phyloP scores from a whole-genome alignment of 2,113 vertebrate species.

The Boulengeromyrus knoepffleri region DNA sequence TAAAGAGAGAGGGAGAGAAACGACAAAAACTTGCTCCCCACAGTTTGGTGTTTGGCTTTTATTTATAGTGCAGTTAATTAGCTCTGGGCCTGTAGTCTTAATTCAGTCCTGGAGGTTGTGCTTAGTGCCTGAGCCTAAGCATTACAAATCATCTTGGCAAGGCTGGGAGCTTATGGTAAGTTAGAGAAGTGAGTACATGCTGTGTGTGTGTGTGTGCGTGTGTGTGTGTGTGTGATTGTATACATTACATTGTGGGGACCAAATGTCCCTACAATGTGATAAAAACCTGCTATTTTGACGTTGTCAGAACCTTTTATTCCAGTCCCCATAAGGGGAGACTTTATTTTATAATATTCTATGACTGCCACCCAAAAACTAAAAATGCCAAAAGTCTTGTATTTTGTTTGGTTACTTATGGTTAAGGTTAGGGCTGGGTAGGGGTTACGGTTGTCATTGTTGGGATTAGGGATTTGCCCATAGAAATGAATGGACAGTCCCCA shows the following conservation, averaged over 20 bases:
- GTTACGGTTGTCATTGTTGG: not conserved
- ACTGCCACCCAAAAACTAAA: not conserved
- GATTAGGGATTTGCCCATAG: not conserved
- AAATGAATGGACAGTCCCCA: not conserved
- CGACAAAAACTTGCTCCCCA: not conserved
- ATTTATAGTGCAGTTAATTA: conserved; percentile 35
- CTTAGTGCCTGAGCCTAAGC: not conserved
- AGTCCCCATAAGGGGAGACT: too few species aligned
- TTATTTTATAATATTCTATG: not conserved
- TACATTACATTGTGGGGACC: not conserved
- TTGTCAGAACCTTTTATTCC: too few species aligned
- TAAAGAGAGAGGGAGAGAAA: not conserved
- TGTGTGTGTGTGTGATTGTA: not conserved
- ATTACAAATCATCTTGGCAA: not conserved
- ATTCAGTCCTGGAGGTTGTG: conserved; percentile 3
- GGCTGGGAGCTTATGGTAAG: not conserved
- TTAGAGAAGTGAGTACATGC: not conserved
- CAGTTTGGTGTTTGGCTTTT: not conserved
- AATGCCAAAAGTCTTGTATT: not conserved
- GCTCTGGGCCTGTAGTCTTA: conserved; percentile 24
- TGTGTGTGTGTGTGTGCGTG: not conserved
- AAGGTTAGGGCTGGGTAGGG: not conserved
- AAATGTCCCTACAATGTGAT: not conserved
- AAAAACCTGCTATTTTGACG: too few species aligned
- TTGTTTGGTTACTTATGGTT: not conserved